Conservation (phyloP, 2,888 invertebrate species). For the Griposia aprilina region DNA sequence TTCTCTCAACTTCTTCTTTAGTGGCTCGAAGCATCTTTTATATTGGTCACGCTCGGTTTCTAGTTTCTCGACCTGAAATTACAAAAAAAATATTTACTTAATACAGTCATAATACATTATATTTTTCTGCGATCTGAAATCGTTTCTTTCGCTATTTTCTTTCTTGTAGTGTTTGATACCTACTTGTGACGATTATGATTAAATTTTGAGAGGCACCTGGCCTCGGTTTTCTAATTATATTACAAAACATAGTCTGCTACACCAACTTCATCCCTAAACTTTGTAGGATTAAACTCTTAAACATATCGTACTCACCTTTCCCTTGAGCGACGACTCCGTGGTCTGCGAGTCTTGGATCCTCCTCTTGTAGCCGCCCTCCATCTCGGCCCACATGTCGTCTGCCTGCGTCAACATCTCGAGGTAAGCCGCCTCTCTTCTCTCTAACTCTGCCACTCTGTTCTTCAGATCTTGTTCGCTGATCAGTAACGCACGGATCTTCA, state of each 20-base stretch:
- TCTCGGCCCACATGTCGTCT: conserved; percentile 93
- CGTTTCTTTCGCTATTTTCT: not conserved
- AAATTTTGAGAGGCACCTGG: not conserved
- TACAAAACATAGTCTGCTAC: not conserved
- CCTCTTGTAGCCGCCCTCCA: conserved; percentile 92
- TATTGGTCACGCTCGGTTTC: conserved; percentile 86
- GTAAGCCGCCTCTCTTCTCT: conserved; percentile 92
- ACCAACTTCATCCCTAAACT: not conserved
- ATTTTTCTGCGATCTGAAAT: not conserved
- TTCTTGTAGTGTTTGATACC: not conserved
- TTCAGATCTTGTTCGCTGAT: conserved; percentile 91
- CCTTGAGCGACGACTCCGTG: conserved; percentile 87
- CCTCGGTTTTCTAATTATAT: not conserved
- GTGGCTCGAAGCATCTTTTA: conserved; percentile 88
- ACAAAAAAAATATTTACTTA: not conserved
- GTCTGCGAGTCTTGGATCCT: conserved; percentile 88
- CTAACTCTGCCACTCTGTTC: conserved; percentile 91
- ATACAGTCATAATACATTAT: not conserved
- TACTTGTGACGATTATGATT: not conserved
- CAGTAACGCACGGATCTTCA: conserved; percentile 83
- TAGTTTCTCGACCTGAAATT: conserved; percentile 79
- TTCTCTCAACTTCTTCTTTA: conserved; percentile 89
- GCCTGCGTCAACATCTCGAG: conserved; percentile 93
- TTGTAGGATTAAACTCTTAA: not conserved
- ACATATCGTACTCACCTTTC: conserved; percentile 82